Base-by-base conservation (phyloP, 2,797 vertebrate genomes). In the Poeciliopsis gracilis region DNA sequence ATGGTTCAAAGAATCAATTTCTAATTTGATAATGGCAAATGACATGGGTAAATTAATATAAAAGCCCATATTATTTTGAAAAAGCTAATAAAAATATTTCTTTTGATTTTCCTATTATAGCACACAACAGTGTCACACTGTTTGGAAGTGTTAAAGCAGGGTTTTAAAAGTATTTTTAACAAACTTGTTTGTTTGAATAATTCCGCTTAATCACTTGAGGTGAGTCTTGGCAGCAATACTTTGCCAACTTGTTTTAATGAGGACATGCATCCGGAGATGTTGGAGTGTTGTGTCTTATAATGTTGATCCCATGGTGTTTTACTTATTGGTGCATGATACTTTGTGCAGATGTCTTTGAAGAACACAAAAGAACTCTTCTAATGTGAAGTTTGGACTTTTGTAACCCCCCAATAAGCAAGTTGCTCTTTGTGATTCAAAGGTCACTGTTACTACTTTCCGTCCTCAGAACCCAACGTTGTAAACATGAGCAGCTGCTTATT, bases 381-480 rank as follows among this genome's bases (percentile, higher is more conserved):
- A 18, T 11, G 2, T 10, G 70, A 47, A 49, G 55, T 30, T 61
- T 45, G 18, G 28, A 78, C 75, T 81, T 72, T 73, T 0, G 51
- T 69, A 67, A 82, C 73, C 41, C 36, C 33, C 33, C 8, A 30
- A 16, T 75, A 45, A 49, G 49, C 38, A 28, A 53, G 23, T 72
- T 67, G 36, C 66, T 81, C 33, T 55, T 75, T 78, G 61, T 25
- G 82, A 81, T 80, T 84, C 75, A 85, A 79, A 90, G 86, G 84
- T 92, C 84, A 88, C 63, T 74, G 84, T 79, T 77, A 83, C 77
- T 45, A 71, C 59, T 79, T 84, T 89, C 72, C 84, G 59, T 87
- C 81, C 76, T 79, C 80, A 89, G 78, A 86, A 86, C 59, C 82
- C 63, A 75, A 66, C 55, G 38, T 47, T 25, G 73, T 88, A 72